Evolutionary conservation across 2,113 vertebrate species (phyloP).

Genomic region (Thermophis baileyi): DNA sequence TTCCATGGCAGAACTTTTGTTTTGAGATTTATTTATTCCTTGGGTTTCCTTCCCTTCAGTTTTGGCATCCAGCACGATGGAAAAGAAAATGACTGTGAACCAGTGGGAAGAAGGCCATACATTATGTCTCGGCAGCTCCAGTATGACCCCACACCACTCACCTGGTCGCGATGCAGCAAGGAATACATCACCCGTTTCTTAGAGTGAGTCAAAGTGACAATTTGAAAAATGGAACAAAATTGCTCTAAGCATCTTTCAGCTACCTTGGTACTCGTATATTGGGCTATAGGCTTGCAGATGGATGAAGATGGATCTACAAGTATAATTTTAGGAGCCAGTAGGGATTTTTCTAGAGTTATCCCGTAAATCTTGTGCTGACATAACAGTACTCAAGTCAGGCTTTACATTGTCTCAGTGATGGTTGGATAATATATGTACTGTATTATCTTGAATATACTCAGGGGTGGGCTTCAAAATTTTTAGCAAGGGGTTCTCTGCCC

Average conservation of each 20-base stretch:
- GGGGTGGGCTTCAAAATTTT: too few species aligned
- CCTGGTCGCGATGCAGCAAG: constrained; percentile 95
- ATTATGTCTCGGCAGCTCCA: constrained; percentile 96
- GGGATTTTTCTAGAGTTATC: neutral
- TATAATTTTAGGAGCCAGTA: neutral
- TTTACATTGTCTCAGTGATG: neutral
- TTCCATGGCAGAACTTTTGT: constrained; percentile 3
- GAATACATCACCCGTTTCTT: constrained; percentile 97
- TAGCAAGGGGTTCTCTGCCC: too few species aligned
- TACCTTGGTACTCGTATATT: neutral
- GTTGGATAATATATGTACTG: neutral
- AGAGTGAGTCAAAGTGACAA: constrained; percentile 78
- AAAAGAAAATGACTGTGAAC: constrained; percentile 94
- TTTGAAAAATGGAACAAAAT: neutral
- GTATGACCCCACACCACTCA: constrained; percentile 91
- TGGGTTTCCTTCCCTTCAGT: constrained; percentile 62
- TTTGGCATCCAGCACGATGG: constrained; percentile 97
- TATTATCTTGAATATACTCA: neutral
- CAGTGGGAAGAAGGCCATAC: constrained; percentile 78
- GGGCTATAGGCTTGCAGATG: neutral
- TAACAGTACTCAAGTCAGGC: neutral
- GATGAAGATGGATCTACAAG: neutral
- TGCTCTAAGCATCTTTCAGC: neutral
- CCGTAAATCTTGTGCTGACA: neutral
- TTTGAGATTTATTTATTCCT: neutral